Percentiles rank a stretch among this genome's conserved stretches.
Evolutionary conservation across 1,140 invertebrate genomes (phyloP).

Genomic region (Magallana gigas): DNA sequence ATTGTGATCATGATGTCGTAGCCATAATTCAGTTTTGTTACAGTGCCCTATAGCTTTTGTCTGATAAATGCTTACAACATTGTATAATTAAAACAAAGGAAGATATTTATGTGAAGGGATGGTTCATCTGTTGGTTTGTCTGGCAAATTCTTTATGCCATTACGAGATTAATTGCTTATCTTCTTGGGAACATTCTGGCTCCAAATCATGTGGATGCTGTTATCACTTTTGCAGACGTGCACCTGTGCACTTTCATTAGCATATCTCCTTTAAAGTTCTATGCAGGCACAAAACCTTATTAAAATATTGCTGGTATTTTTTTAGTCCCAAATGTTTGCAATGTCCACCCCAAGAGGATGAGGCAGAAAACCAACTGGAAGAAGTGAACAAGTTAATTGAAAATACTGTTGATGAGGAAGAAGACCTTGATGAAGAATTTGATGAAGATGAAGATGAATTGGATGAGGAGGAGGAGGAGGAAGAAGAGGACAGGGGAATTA

Average conservation of each 20-base stretch:
- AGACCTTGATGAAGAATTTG: conserved; percentile 40
- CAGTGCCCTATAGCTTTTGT: too few species aligned
- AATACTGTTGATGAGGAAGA: conserved; percentile 32
- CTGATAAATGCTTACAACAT: too few species aligned
- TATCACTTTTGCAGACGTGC: not conserved
- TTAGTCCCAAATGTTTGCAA: conserved; percentile 21
- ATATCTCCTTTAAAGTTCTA: not conserved
- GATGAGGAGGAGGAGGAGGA: conserved; percentile 29
- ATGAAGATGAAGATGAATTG: not conserved
- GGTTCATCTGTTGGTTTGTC: too few species aligned
- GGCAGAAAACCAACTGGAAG: conserved; percentile 39
- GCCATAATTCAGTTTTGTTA: not conserved
- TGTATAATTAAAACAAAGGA: too few species aligned
- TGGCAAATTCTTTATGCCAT: not conserved
- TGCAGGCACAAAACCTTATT: not conserved
- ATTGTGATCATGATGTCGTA: not conserved
- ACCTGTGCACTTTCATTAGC: too few species aligned
- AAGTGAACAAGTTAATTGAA: conserved; percentile 17
- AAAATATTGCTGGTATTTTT: not conserved
- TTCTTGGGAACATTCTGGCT: not conserved
- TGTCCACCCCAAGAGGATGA: conserved; percentile 20
- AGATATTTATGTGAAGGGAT: too few species aligned
- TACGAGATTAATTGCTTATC: not conserved
- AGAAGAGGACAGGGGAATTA: conserved; percentile 12
- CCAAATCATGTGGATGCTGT: not conserved